Conservation (phyloP, 2,888 invertebrate species). For the Leuctra nigra region DNA sequence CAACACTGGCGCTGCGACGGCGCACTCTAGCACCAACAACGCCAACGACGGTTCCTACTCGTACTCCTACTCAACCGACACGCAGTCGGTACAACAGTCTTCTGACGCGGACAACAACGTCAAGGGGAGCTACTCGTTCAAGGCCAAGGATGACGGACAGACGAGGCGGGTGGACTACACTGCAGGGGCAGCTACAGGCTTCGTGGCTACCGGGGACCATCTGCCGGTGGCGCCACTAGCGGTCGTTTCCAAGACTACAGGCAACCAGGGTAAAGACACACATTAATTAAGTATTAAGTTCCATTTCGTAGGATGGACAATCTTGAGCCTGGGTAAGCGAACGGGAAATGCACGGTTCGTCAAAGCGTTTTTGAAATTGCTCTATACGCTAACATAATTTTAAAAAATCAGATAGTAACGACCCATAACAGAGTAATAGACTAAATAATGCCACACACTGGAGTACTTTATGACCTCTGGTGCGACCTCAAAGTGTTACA, state of each 20-base stretch:
- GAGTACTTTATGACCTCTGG: too few relatives aligned
- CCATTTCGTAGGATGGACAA: too few relatives aligned
- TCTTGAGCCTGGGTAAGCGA: too few relatives aligned
- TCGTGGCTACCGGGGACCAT: constrained; percentile 26
- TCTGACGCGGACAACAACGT: constrained; percentile 30
- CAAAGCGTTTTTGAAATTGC: too few relatives aligned
- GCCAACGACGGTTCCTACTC: constrained; percentile 25
- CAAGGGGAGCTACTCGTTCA: constrained; percentile 31
- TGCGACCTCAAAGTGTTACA: too few relatives aligned
- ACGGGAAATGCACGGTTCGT: too few relatives aligned
- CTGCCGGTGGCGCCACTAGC: constrained; percentile 29
- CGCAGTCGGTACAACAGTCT: constrained; percentile 27
- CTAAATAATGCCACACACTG: too few relatives aligned
- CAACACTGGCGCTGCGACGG: background rate
- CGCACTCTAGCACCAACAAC: background rate
- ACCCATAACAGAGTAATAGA: too few relatives aligned
- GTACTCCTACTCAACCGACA: constrained; percentile 28
- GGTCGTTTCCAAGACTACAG: background rate
- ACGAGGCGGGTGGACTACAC: constrained; percentile 28
- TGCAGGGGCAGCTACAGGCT: background rate
- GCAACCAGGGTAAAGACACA: too few relatives aligned
- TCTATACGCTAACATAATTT: too few relatives aligned
- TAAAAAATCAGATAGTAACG: too few relatives aligned
- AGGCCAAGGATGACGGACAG: constrained; percentile 30
- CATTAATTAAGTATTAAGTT: too few relatives aligned